A percentile compares a stretch with the other conserved stretches of the same genome.
Conservation (phyloP, 1,140 invertebrate genomes). For the Drosophila quadrilineata region DNA sequence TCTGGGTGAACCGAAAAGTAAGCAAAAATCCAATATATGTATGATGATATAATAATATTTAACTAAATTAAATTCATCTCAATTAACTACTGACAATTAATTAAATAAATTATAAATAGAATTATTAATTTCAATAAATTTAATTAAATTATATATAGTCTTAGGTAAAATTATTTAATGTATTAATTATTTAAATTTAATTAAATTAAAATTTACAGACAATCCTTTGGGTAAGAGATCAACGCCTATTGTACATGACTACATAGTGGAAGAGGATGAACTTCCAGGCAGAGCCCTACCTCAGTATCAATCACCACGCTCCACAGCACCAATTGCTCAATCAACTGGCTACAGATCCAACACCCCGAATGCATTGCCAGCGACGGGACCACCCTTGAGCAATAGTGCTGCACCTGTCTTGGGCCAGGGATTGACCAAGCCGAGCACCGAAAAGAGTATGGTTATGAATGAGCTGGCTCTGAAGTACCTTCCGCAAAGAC, state of each 20-base stretch:
- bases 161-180: no score
- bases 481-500: conserved; percentile 68
- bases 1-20: conserved; percentile 37
- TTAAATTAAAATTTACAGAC: no score
- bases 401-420: conserved; percentile 1
- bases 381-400: not conserved
- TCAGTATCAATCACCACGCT: conserved; percentile 53
- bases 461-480: conserved; percentile 75
- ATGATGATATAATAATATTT: not conserved
- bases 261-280: conserved; percentile 61
- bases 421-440: conserved; percentile 19
- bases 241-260: conserved; percentile 56
- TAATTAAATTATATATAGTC: no score
- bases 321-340: conserved; percentile 57
- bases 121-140: no score
- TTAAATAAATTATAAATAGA: no score
- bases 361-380: conserved; percentile 26
- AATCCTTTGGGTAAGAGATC: conserved; percentile 28
- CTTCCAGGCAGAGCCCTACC: conserved; percentile 10
- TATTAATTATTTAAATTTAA: no score
- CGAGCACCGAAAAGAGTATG: conserved; percentile 66
- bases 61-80: not conserved
- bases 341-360: conserved; percentile 64
- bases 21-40: conserved; percentile 4
- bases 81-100: no score